phyloP scores from a whole-genome alignment of 1,140 invertebrate species.

The Mesaphorura yosii region DNA sequence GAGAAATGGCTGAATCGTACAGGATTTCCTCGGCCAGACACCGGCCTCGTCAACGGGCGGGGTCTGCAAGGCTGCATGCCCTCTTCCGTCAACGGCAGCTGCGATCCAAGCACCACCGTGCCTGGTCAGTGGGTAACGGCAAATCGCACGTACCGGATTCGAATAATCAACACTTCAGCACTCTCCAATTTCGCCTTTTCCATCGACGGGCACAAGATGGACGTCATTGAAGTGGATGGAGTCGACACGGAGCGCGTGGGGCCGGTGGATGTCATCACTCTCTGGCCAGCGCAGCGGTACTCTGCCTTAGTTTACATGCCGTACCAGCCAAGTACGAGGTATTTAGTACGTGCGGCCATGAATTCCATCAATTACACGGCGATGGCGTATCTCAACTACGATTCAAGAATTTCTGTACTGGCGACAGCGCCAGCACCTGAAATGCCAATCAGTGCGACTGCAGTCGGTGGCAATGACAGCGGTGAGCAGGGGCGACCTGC shows the following conservation, averaged over 20 bases:
- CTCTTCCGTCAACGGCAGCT: not conserved
- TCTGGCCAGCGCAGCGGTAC: constrained; percentile 13
- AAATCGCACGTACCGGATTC: constrained; percentile 4
- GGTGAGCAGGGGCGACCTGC: not conserved
- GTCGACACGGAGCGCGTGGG: constrained; percentile 3
- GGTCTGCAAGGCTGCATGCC: constrained; percentile 1
- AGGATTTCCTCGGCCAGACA: not conserved
- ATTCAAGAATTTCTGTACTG: not conserved
- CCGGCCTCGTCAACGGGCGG: constrained; percentile 14
- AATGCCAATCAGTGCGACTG: too few relatives aligned
- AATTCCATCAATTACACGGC: not conserved
- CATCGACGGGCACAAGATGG: constrained; percentile 9
- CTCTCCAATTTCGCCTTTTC: constrained; percentile 5
- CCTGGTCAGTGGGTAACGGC: not conserved
- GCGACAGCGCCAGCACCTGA: not conserved
- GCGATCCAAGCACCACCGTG: not conserved
- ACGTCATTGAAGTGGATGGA: constrained; percentile 13
- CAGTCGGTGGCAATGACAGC: not conserved
- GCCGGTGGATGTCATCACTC: not conserved
- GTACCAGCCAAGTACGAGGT: not conserved
- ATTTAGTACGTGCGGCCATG: not conserved
- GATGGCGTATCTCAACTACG: not conserved
- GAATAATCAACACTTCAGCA: constrained; percentile 6
- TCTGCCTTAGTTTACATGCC: constrained; percentile 3
- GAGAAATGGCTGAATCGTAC: not conserved